Evolutionary conservation across 2,888 invertebrate species (phyloP).

Genomic region (Philonicus albiceps): DNA sequence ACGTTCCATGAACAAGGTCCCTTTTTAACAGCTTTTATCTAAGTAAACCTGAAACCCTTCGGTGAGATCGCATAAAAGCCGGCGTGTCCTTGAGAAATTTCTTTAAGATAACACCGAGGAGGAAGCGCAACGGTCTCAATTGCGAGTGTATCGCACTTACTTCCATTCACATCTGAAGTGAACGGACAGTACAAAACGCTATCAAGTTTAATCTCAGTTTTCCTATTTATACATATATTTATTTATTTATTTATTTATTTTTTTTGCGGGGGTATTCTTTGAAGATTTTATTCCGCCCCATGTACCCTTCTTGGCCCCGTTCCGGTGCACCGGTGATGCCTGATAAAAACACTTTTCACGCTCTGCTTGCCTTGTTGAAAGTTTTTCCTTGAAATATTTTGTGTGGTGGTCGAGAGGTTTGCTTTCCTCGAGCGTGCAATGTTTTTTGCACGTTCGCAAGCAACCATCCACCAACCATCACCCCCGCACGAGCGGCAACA

Average conservation of each 20-base stretch:
- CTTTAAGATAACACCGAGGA: background rate
- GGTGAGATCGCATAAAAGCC: background rate
- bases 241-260: background rate
- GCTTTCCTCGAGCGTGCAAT: background rate
- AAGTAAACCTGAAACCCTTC: background rate
- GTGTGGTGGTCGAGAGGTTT: background rate
- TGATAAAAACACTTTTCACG: slow-evolving; percentile 23
- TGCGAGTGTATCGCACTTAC: background rate
- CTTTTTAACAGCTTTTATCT: background rate
- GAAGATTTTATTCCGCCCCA: background rate
- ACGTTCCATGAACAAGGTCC: background rate
- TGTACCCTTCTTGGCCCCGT: background rate
- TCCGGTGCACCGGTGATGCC: background rate
- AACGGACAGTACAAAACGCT: background rate
- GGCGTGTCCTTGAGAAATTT: background rate
- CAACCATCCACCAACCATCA: too few relatives aligned
- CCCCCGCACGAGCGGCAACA: background rate
- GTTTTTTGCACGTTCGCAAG: background rate
- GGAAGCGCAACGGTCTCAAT: background rate
- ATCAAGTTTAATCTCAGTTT: background rate
- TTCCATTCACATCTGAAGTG: background rate
- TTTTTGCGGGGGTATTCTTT: background rate
- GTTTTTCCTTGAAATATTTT: slow-evolving; percentile 13
- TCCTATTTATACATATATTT: background rate
- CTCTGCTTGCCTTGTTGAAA: slow-evolving; percentile 4